Conservation (phyloP, 2,888 invertebrate species). For the Aproaerema taeniolella region DNA sequence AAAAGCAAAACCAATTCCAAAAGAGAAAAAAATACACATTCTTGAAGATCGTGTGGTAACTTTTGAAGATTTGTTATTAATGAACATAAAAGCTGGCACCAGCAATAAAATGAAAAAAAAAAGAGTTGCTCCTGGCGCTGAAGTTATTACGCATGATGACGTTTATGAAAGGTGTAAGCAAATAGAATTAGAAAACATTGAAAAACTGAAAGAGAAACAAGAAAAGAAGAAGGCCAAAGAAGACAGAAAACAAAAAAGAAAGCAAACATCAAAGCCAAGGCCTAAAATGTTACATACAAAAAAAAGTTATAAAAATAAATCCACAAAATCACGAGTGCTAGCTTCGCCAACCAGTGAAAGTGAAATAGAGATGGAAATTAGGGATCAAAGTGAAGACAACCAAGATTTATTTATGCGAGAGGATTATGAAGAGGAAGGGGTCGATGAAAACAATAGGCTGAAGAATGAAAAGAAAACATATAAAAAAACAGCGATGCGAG, state of each 20-base stretch:
- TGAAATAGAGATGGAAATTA: conserved; percentile 7
- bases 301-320: conserved; percentile 4
- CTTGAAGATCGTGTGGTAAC: conserved; percentile 15
- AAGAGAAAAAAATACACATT: conserved; percentile 6
- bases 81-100: conserved; percentile 18
- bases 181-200: conserved; percentile 10
- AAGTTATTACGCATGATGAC: conserved; percentile 17
- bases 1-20: neutral
- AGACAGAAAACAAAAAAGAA: conserved; percentile 5
- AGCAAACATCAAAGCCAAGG: conserved; percentile 3
- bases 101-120: conserved; percentile 13
- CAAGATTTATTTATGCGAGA: no score
- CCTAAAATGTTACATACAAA: neutral
- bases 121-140: conserved; percentile 16
- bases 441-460: no score
- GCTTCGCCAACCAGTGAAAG: conserved; percentile 5
- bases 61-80: conserved; percentile 16
- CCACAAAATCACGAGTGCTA: conserved; percentile 4
- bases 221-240: conserved; percentile 10
- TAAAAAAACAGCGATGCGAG: no score
- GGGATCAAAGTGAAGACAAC: conserved; percentile 9
- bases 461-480: no score
- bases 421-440: no score
- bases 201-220: conserved; percentile 14
- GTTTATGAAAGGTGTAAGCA: conserved; percentile 14